Evolutionary conservation across 2,113 vertebrate species (phyloP).

Genomic region (Anarhynchus alexandrinus): DNA sequence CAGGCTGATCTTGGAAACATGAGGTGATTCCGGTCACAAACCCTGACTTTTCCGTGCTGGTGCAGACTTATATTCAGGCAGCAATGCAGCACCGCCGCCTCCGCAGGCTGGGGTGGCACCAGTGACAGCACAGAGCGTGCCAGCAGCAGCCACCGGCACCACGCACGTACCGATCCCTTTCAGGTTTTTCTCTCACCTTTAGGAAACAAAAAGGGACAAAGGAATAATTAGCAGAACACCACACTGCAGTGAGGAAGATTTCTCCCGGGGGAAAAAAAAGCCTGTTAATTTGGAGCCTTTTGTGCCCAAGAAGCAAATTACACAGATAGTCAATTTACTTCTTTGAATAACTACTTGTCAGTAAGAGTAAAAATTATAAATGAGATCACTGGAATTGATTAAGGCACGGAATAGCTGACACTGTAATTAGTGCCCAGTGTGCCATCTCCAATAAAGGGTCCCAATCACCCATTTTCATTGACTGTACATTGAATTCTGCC

Average conservation of each 20-base stretch:
- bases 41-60: neutral
- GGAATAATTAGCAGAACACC: neutral
- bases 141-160: neutral
- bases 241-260: neutral
- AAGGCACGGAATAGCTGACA: neutral
- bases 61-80: accelerated
- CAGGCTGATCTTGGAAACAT: neutral
- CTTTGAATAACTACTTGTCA: slow-evolving; percentile 16
- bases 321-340: neutral
- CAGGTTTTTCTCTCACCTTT: neutral
- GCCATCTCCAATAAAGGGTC: neutral
- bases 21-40: neutral
- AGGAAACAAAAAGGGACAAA: neutral
- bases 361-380: slow-evolving; percentile 14
- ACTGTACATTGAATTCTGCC: neutral
- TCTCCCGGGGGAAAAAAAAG: neutral
- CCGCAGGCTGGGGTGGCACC: neutral
- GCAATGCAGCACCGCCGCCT: neutral
- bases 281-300: slow-evolving; percentile 1
- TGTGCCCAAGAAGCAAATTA: neutral
- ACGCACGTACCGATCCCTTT: accelerated
- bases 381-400: neutral
- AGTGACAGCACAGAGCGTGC: neutral
- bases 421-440: neutral
- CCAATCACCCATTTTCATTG: neutral